Evolutionary conservation across 2,113 vertebrate genomes (phyloP).

Genomic region (Bostrychus sinensis): DNA sequence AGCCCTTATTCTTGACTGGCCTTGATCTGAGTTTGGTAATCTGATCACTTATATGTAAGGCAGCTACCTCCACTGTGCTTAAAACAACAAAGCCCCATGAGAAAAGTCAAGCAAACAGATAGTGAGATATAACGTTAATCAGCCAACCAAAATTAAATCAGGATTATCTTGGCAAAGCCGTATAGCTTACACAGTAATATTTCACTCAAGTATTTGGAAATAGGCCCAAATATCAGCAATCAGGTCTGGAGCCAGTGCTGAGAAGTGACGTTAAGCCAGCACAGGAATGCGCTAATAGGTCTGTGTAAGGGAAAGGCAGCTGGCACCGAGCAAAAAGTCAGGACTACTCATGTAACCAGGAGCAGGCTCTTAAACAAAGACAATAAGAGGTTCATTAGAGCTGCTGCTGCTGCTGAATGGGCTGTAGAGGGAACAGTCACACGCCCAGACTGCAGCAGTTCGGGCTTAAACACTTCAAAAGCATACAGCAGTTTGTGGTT

Average conservation of each 20-base stretch:
- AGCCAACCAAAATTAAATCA: conserved; percentile 70
- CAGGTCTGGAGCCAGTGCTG: conserved; percentile 53
- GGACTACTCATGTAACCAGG: conserved; percentile 65
- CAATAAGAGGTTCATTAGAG: conserved; percentile 70
- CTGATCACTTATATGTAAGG: conserved; percentile 63
- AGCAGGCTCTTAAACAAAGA: conserved; percentile 63
- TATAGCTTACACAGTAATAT: conserved; percentile 48
- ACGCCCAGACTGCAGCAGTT: conserved; percentile 29
- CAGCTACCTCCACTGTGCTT: conserved; percentile 42
- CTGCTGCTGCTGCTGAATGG: conserved; percentile 46
- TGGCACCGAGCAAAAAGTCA: conserved; percentile 61
- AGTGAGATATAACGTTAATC: conserved; percentile 59
- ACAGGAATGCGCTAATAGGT: conserved; percentile 74
- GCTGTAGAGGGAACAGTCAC: conserved; percentile 53
- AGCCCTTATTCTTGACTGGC: neutral
- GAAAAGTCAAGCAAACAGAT: conserved; percentile 54
- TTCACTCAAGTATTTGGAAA: conserved; percentile 68
- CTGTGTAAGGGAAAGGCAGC: conserved; percentile 56
- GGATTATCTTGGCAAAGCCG: conserved; percentile 66
- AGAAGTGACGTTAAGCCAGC: conserved; percentile 71
- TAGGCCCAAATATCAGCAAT: conserved; percentile 66
- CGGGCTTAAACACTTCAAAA: conserved; percentile 12
- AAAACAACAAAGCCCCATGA: conserved; percentile 60
- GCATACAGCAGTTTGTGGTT: conserved; percentile 34
- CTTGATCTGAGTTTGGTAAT: conserved; percentile 42